phyloP scores from a whole-genome alignment of 2,888 invertebrate genomes.

The Euclidia mi region DNA sequence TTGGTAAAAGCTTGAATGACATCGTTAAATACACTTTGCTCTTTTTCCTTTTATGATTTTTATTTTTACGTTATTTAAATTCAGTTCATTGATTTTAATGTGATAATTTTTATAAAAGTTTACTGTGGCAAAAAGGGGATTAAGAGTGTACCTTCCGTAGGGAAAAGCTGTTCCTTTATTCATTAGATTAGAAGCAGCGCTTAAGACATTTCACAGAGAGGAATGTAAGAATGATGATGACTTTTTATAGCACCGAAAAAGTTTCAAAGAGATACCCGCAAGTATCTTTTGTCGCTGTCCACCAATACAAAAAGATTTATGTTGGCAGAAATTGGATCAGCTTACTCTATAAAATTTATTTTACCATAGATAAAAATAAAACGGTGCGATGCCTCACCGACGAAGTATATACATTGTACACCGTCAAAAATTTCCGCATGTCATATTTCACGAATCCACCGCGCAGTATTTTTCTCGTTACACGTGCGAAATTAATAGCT shows the following conservation, averaged over 20 bases:
- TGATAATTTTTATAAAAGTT: conserved; percentile 18
- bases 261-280: background rate
- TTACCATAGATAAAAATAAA: conserved; percentile 17
- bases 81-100: conserved; percentile 20
- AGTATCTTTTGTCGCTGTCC: background rate
- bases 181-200: conserved; percentile 13
- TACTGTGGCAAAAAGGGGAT: conserved; percentile 12
- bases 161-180: conserved; percentile 15
- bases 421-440: conserved; percentile 35
- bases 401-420: conserved; percentile 31
- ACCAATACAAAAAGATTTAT: background rate
- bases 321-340: too few relatives aligned
- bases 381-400: background rate
- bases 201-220: background rate
- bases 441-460: conserved; percentile 28
- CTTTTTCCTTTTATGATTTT: background rate
- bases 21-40: background rate
- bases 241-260: background rate
- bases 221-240: conserved; percentile 10
- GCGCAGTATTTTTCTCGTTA: conserved; percentile 18
- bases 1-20: background rate
- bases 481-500: conserved; percentile 9
- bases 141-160: conserved; percentile 13
- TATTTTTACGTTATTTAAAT: conserved; percentile 23
- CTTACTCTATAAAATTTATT: conserved; percentile 14